Evolutionary conservation across 2,113 vertebrate genomes (phyloP), one percentile per base, ranked within the genome.

Genomic region (Hiodon alosoides): DNA sequence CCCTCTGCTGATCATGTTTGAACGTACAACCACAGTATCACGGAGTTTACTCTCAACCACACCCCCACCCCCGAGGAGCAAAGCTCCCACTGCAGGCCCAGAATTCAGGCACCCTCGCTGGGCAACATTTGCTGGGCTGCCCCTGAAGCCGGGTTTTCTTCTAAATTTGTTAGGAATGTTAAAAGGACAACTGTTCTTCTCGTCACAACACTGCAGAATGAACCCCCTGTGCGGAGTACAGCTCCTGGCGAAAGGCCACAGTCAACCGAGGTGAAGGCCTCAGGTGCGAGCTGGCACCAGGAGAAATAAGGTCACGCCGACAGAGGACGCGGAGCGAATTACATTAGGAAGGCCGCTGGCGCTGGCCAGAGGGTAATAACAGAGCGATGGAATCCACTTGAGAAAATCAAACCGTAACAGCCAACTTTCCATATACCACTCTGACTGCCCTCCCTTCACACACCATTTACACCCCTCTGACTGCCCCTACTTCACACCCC

Each of bases 131-230:
- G 9, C 13, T 14, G 8, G 59, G 11, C 10, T 4, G 59, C 59
- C 4, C 59, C 13, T 4, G 59, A 31, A 31, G 31, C 31, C 2
- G 31, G 31, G 31, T 31, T 31, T 31, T 31, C 31, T 31, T 31
- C 31, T 31, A 31, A 31, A 0, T 31, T 31, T 31, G 31, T 31
- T 31, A 31, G 31, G 50, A 17, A 73, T 66, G 48, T 73, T 11
- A 68, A 87, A 85, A 90, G 88, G 85, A 84, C 88, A 90, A 79
- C 77, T 73, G 69, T 82, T 85, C 79, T 84, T 77, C 77, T 83
- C 87, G 84, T 83, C 80, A 82, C 85, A 83, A 79, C 79, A 72
- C 82, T 73, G 66, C 84, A 85, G 81, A 78, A 67, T 79, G 55
- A 72, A 82, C 81, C 85, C 60, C 83, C 83, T 84, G 86, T 79